Percentiles rank a stretch among this genome's conserved stretches.
phyloP scores from a whole-genome alignment of 2,888 invertebrate species.

The Amblyjoppa proteus region DNA sequence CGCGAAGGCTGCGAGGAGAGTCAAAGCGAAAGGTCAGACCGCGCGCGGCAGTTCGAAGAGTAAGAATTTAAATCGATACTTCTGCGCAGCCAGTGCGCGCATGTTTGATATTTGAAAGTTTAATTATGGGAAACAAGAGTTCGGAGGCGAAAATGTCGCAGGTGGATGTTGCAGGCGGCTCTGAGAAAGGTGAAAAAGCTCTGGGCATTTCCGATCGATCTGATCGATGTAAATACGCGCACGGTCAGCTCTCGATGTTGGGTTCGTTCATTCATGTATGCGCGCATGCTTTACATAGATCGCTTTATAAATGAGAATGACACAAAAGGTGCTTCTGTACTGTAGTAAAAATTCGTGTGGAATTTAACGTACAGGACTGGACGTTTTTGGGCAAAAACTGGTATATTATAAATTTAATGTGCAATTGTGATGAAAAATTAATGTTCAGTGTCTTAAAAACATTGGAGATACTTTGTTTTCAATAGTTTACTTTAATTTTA shows the following conservation, averaged over 20 bases:
- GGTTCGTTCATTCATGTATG: constrained; percentile 6
- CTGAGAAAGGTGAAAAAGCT: neutral
- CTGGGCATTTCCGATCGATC: constrained; percentile 51
- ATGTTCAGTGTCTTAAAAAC: no score
- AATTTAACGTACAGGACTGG: no score
- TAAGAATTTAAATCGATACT: neutral
- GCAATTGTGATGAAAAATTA: no score
- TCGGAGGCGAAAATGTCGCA: neutral
- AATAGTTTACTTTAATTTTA: no score
- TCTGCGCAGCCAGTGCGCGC: neutral
- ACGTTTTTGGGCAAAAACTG: no score
- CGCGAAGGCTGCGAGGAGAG: neutral
- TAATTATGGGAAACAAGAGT: neutral
- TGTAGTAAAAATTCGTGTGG: no score
- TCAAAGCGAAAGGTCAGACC: neutral
- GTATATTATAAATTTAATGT: no score
- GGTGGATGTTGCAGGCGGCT: neutral
- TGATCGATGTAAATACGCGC: constrained; percentile 46
- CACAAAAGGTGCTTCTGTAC: no score
- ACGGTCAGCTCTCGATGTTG: constrained; percentile 27
- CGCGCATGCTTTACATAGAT: neutral
- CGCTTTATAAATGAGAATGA: neutral
- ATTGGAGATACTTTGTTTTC: no score
- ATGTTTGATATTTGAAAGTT: neutral
- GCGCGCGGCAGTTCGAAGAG: neutral